phyloP scores from a whole-genome alignment of 2,113 vertebrate genomes.

The Sylvietta virens region DNA sequence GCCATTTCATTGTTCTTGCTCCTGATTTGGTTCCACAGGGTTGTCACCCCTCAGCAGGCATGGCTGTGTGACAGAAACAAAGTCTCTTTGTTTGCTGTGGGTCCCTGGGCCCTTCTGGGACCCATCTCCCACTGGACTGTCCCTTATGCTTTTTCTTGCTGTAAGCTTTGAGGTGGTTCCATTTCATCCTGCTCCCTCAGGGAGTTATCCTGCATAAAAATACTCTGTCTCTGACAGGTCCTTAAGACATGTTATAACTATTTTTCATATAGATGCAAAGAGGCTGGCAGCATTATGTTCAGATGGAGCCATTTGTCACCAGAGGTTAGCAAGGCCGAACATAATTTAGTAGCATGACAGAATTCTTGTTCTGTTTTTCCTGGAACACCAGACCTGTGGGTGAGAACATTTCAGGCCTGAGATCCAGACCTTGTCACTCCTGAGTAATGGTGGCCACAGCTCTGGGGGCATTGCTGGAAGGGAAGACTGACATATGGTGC shows the following conservation, averaged over 20 bases:
- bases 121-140: background rate
- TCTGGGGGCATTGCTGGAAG: background rate
- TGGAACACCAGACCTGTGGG: background rate
- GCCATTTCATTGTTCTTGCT: background rate
- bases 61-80: background rate
- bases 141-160: background rate
- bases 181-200: background rate
- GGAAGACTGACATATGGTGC: background rate
- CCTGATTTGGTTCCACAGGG: background rate
- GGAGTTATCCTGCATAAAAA: background rate
- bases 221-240: background rate
- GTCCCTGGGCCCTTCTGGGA: background rate
- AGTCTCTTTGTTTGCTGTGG: background rate
- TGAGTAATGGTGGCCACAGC: background rate
- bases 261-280: constrained; percentile 17
- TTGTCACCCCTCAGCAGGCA: background rate
- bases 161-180: background rate
- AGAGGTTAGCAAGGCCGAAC: background rate
- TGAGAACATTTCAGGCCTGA: background rate
- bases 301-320: background rate
- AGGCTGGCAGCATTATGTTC: constrained; percentile 18
- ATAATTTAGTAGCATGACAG: background rate
- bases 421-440: background rate
- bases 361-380: constrained; percentile 16
- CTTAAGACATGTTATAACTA: constrained; percentile 14